Conservation (phyloP, 2,113 vertebrate species). For the Nothocercus nigrocapillus region DNA sequence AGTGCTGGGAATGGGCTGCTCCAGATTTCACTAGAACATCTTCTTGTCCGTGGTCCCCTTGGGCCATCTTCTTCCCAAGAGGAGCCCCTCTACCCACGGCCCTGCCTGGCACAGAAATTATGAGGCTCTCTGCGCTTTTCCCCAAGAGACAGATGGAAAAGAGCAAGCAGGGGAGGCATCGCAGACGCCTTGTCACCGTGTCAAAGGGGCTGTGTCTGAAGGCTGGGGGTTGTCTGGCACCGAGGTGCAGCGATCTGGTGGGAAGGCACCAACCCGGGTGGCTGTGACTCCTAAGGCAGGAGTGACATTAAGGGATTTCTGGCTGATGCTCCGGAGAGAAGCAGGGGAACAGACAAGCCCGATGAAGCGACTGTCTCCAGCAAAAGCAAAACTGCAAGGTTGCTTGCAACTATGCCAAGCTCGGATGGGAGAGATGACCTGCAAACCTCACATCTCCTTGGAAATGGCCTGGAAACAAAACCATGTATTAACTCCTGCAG, state of each 20-base stretch:
- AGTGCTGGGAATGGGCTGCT: neutral
- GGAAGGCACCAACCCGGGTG: fast-evolving
- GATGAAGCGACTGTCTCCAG: neutral
- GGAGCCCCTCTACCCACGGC: neutral
- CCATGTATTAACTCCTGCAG: neutral
- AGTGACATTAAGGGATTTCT: neutral
- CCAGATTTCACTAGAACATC: neutral
- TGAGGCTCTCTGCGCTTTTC: neutral
- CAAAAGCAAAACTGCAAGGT: neutral
- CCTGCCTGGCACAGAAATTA: slow-evolving; percentile 15
- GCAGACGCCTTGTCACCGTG: fast-evolving
- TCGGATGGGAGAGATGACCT: neutral
- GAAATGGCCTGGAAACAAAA: slow-evolving; percentile 40
- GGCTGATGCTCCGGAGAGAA: neutral
- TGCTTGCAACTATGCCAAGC: slow-evolving; percentile 11
- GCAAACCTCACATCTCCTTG: slow-evolving; percentile 36
- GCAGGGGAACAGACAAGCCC: neutral
- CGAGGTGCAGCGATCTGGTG: neutral
- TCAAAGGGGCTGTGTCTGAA: neutral
- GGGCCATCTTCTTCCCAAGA: slow-evolving; percentile 18
- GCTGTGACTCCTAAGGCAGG: neutral
- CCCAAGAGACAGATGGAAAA: slow-evolving; percentile 36
- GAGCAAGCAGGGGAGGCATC: neutral
- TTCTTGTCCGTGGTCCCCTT: neutral
- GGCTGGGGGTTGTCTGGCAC: slow-evolving; percentile 19